Evolutionary conservation across 2,113 vertebrate species (phyloP), one percentile per base, ranked within the genome.

Genomic region (Proteles cristata): DNA sequence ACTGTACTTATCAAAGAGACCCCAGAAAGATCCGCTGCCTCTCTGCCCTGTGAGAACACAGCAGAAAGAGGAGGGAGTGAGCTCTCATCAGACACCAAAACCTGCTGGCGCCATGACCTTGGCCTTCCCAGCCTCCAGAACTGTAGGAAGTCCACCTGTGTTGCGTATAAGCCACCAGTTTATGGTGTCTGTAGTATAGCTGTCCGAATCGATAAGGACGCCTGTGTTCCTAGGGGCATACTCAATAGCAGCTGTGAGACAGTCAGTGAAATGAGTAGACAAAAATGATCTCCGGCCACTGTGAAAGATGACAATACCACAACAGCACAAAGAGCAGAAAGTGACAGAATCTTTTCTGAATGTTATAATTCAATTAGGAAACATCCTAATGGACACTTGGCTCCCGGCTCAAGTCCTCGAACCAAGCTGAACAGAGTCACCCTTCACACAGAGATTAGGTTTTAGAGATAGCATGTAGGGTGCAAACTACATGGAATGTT

Each of bases 401-500:
- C 15, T 84, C 48, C 53, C 0, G 11, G 93, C 66, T 66, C 43
- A 1, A 81, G 26, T 12, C 61, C 39, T 89, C 45, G 53, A 63
- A 63, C 28, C 26, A 68, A 21, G 11, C 9, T 76, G 33, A 84
- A 1, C 14, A 74, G 28, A 77, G n/a, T 61, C 23, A 48, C 16
- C 45, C 65, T 93, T 86, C 82, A 87, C 31, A 55, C 3, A 80
- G 1, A 6, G 35, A 33, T 68, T 58, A 26, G 28, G 43, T 43
- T 96, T 69, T 79, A 86, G 88, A 87, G 84, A 80, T 58, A 94
- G 39, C 5, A 39, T 23, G 4, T 77, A 80, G 89, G 63, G 35
- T 73, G 71, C 76, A 96, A 94, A 96, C 58, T 85, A 90, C 68
- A 50, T 21, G 79, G 50, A 77, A 48, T 26, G 90, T 82, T 95